Evolutionary conservation across 2,888 invertebrate species (phyloP).

Genomic region (Caenorhabditis auriculariae): DNA sequence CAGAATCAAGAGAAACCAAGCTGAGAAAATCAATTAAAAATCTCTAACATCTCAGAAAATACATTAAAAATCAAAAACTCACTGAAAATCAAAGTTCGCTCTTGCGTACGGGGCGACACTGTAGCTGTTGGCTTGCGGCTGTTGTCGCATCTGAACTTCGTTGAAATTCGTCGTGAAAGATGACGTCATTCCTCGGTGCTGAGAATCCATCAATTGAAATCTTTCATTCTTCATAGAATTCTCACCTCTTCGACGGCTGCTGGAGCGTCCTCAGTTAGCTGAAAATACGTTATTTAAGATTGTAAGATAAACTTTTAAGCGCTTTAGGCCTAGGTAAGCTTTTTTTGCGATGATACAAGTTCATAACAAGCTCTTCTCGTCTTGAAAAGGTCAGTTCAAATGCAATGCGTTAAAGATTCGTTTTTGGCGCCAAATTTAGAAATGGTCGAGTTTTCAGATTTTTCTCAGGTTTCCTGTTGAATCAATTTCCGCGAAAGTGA

Average conservation of each 20-base stretch:
- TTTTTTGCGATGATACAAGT: no score
- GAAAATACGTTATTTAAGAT: no score
- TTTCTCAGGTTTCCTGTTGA: slow-evolving; percentile 2
- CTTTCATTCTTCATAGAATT: no score
- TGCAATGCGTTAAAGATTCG: no score
- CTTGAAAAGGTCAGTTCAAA: no score
- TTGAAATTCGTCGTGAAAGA: slow-evolving; percentile 39
- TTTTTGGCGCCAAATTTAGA: slow-evolving; percentile 10
- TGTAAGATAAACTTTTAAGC: no score
- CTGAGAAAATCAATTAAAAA: not conserved
- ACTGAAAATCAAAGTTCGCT: slow-evolving; percentile 38
- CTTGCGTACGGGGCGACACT: slow-evolving; percentile 33
- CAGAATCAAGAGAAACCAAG: not conserved
- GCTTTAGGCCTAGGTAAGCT: no score
- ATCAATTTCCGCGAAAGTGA: not conserved
- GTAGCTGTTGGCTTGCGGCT: slow-evolving; percentile 13
- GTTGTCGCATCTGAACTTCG: slow-evolving; percentile 14
- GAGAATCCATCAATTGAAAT: no score
- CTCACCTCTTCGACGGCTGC: no score
- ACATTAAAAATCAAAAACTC: slow-evolving; percentile 8
- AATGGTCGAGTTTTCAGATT: slow-evolving; percentile 9
- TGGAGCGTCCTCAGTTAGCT: no score
- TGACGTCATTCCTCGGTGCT: slow-evolving; percentile 23
- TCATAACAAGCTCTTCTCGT: no score
- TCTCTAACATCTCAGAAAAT: not conserved